Base-by-base conservation (phyloP, 1,140 invertebrate genomes). In the Lepidurus apus region DNA sequence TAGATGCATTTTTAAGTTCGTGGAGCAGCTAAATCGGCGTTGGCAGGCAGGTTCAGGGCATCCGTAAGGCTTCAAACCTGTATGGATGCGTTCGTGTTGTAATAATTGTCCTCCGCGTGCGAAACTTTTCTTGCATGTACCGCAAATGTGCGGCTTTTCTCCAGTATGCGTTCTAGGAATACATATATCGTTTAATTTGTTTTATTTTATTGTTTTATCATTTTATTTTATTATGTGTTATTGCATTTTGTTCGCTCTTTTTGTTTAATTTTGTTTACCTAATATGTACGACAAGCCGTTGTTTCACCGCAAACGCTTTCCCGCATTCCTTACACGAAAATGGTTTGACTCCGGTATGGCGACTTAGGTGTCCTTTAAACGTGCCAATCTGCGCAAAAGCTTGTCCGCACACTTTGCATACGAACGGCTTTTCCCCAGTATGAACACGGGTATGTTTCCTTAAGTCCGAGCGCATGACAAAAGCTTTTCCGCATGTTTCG, bases 361-460 rank as follows among this genome's bases (percentile, higher is more conserved):
- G 88, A 81, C 81, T 42, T 78, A 81, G 78, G 76, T 84, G 83
- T 21, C 77, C 79, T 24, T 81, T 79, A n/a, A 84, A 81, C 73
- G 80, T 80, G 21, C 80, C 79, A 42, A 77, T 74, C 43, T 80
- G 80, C 13, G 79, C 77, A 53, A 83, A 83, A 79, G 94, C 93
- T 83, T 97, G 90, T 42, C 93, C 94, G 86, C 96, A 98, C 53
- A 95, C 93, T 81, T 94, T 92, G 86, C 95, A 98, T 84, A 94
- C 94, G 84, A 95, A 94, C 24, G 78, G 78, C 11, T 75, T 43
- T 73, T 80, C 80, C 42, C 80, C 78, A 1, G 77, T 80, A 65
- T 80, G 80, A 34, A 74, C 79, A 17, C 78, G 65, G 42, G 74
- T 53, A 74, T 80, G 79, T 65, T 80, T 80, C 43, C 78, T 73